Percentiles rank a stretch among this genome's conserved stretches.
These are phyloP conservation scores for Notothenia coriiceps DNA, from an alignment of 2,113 vertebrate genomes.

Conservation along the genomic window DNA sequence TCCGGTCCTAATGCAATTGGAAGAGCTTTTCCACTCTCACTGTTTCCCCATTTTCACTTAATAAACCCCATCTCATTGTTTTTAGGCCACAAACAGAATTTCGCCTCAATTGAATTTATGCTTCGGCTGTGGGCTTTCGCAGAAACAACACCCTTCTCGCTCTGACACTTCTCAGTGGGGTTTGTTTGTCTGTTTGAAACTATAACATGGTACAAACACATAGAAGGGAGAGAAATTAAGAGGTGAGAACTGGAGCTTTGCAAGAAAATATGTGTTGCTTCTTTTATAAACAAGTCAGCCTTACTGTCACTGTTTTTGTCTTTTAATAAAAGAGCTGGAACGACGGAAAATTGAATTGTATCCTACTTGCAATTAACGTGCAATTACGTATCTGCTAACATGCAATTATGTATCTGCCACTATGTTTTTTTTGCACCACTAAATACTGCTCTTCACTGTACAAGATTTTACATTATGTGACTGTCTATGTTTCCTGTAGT, in stretches of 20 bases:
- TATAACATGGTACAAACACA: neutral
- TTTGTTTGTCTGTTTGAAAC: slow-evolving; percentile 44
- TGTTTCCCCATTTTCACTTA: slow-evolving; percentile 81
- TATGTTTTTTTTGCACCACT: no score
- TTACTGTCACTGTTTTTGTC: neutral
- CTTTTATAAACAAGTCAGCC: neutral
- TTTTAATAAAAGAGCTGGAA: neutral
- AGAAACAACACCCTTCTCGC: slow-evolving; percentile 32
- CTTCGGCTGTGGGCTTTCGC: slow-evolving; percentile 44
- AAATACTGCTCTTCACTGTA: no score
- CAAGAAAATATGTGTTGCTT: neutral
- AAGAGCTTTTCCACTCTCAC: slow-evolving; percentile 73
- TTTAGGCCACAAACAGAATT: slow-evolving; percentile 78
- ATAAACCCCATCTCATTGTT: slow-evolving; percentile 81
- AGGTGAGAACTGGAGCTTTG: neutral
- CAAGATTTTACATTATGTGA: no score
- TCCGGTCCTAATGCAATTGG: slow-evolving; percentile 82
- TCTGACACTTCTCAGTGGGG: neutral
- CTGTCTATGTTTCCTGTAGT: no score
- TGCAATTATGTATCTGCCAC: no score
- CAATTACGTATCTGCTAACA: no score
- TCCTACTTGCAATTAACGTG: neutral
- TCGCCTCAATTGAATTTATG: slow-evolving; percentile 74
- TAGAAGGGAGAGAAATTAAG: neutral
- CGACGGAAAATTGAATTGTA: neutral